Conservation (phyloP, 2,113 vertebrate genomes). For the Sinocyclocheilus grahami region DNA sequence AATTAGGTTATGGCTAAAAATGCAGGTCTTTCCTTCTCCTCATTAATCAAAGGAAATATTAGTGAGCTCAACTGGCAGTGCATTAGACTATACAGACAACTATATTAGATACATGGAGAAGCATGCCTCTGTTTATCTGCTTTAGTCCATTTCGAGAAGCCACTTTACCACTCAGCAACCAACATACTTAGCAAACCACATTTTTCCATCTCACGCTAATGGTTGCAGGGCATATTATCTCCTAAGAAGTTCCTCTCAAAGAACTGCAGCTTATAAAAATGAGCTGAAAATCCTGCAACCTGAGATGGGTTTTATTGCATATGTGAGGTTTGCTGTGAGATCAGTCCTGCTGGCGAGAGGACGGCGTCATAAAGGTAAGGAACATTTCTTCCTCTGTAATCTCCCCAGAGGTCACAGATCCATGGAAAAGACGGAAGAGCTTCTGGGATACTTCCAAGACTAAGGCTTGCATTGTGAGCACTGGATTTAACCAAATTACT, state of each 20-base stretch:
- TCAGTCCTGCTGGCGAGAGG: slow-evolving; percentile 47
- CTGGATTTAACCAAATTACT: slow-evolving; percentile 43
- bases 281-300: slow-evolving; percentile 27
- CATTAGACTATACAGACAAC: not conserved
- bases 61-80: slow-evolving; percentile 1
- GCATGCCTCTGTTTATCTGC: not conserved
- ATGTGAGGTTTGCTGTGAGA: slow-evolving; percentile 39
- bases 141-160: not conserved
- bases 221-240: not conserved
- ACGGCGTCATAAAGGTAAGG: slow-evolving; percentile 46
- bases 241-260: not conserved
- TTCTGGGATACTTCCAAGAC: slow-evolving; percentile 49
- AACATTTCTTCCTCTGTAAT: slow-evolving; percentile 51
- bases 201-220: slow-evolving; percentile 32
- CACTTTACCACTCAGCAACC: not conserved
- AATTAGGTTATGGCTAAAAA: slow-evolving; percentile 36
- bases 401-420: slow-evolving; percentile 42
- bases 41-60: slow-evolving; percentile 44
- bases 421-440: slow-evolving; percentile 54
- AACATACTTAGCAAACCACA: not conserved
- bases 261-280: slow-evolving; percentile 35
- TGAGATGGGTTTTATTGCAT: slow-evolving; percentile 50
- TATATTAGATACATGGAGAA: not conserved
- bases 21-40: slow-evolving; percentile 21
- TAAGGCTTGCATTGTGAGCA: slow-evolving; percentile 17